Evolutionary conservation across 2,888 invertebrate genomes (phyloP).

Genomic region (Balanococcus diminutus): DNA sequence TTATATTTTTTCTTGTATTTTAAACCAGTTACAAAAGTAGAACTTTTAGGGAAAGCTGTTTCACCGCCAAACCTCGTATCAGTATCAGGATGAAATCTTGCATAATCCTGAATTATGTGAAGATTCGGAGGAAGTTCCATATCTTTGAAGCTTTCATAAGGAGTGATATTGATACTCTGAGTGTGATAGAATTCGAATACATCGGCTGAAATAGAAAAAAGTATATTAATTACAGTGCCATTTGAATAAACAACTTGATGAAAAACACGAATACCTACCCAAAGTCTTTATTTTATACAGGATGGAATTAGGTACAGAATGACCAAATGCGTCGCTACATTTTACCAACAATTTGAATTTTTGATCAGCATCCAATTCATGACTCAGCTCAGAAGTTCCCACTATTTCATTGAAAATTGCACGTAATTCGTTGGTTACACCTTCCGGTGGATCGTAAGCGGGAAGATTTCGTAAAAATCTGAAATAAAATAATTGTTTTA

Average conservation of each 20-base stretch:
- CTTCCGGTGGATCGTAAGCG: conserved; percentile 74
- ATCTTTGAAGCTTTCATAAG: conserved; percentile 72
- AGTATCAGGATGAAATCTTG: conserved; percentile 81
- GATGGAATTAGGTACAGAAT: conserved; percentile 81
- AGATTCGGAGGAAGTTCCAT: conserved; percentile 85
- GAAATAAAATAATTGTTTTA: conserved; percentile 38
- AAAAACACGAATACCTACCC: conserved; percentile 65
- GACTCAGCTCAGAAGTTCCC: conserved; percentile 62
- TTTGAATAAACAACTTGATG: not conserved
- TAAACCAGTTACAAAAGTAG: conserved; percentile 82
- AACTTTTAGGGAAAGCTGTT: conserved; percentile 83
- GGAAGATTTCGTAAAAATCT: conserved; percentile 75
- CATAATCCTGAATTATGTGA: conserved; percentile 79
- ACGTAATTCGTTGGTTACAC: conserved; percentile 69
- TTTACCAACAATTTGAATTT: conserved; percentile 75
- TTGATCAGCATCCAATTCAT: conserved; percentile 62
- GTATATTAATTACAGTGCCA: not conserved
- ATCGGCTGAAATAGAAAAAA: conserved; percentile 66
- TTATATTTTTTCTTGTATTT: conserved; percentile 82
- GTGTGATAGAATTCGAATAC: conserved; percentile 75
- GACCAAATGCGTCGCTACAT: conserved; percentile 74
- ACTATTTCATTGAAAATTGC: conserved; percentile 67
- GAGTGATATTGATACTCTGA: conserved; percentile 72
- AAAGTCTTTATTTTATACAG: conserved; percentile 77
- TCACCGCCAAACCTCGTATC: conserved; percentile 72